These are phyloP conservation scores for Eucera pruinosa DNA, from an alignment of 2,888 invertebrate species.

Conservation along the genomic window DNA sequence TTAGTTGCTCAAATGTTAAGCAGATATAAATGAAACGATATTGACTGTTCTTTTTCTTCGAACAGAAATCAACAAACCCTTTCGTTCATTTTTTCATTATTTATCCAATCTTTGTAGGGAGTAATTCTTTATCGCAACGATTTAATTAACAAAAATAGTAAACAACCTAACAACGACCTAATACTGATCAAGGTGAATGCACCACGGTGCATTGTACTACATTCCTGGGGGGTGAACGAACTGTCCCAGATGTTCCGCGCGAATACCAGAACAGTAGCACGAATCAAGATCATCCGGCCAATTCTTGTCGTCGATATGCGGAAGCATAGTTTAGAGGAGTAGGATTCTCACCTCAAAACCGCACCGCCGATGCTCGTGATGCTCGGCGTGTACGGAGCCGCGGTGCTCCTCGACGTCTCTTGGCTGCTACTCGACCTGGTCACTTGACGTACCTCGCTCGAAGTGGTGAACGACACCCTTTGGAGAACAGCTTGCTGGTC, in stretches of 20 bases:
- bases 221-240: slow-evolving; percentile 24
- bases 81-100: too few species aligned
- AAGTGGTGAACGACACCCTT: slow-evolving; percentile 87
- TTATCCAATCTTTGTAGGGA: too few species aligned
- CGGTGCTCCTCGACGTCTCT: slow-evolving; percentile 75
- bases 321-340: slow-evolving; percentile 32
- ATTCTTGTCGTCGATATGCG: slow-evolving; percentile 29
- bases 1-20: too few species aligned
- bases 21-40: too few species aligned
- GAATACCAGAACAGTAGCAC: slow-evolving; percentile 38
- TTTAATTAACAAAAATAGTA: too few species aligned
- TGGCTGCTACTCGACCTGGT: slow-evolving; percentile 77
- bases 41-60: too few species aligned
- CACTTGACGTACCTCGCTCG: slow-evolving; percentile 86
- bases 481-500: slow-evolving; percentile 85
- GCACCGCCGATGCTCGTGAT: slow-evolving; percentile 89
- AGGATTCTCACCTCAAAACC: slow-evolving; percentile 85
- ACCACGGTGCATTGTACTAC: slow-evolving; percentile 5
- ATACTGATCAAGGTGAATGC: slow-evolving; percentile 28
- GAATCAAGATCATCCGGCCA: slow-evolving; percentile 15
- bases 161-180: slow-evolving; percentile 2
- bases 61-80: too few species aligned
- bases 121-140: too few species aligned
- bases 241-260: slow-evolving; percentile 27
- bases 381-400: slow-evolving; percentile 84